Percentiles rank a stretch among this genome's conserved stretches.
These are phyloP conservation scores for Sebastes minor DNA, from an alignment of 2,797 vertebrate genomes.

Conservation along the genomic window DNA sequence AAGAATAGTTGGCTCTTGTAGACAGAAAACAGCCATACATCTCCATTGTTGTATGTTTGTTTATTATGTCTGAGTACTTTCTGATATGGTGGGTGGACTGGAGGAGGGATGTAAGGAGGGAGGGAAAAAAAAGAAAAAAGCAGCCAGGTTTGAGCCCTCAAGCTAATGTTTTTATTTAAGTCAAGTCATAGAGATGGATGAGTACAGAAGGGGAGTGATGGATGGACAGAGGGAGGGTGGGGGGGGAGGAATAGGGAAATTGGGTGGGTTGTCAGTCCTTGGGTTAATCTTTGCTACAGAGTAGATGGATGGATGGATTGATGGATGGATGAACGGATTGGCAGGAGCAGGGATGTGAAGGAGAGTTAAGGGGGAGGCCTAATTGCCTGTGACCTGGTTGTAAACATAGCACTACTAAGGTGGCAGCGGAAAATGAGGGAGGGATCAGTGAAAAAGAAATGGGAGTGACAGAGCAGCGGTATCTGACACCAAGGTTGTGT, in stretches of 20 bases:
- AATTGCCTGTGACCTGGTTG: constrained; percentile 65
- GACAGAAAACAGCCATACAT: background rate
- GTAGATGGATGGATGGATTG: constrained; percentile 29
- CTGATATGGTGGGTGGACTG: constrained; percentile 1
- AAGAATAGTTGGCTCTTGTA: background rate
- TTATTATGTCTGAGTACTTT: background rate
- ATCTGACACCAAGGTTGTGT: constrained; percentile 59
- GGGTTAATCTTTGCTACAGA: constrained; percentile 38
- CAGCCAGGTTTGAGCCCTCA: constrained; percentile 16
- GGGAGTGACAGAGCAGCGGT: constrained; percentile 4
- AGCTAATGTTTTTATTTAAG: constrained; percentile 43
- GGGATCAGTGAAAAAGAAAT: constrained; percentile 28
- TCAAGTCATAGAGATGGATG: constrained; percentile 24
- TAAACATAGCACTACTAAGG: constrained; percentile 44
- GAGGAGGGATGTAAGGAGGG: background rate
- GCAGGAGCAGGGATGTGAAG: constrained; percentile 38
- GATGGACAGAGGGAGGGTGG: background rate
- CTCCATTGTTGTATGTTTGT: background rate
- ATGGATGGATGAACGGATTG: constrained; percentile 30
- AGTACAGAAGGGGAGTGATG: constrained; percentile 27
- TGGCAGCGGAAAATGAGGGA: constrained; percentile 33
- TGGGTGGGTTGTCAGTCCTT: constrained; percentile 45
- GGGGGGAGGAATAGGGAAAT: constrained; percentile 23
- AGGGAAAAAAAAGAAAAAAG: background rate
- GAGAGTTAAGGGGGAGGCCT: constrained; percentile 36